Evolutionary conservation across 2,797 vertebrate genomes (phyloP), one percentile per base, ranked within the genome.

Genomic region (Lophura swinhoii): DNA sequence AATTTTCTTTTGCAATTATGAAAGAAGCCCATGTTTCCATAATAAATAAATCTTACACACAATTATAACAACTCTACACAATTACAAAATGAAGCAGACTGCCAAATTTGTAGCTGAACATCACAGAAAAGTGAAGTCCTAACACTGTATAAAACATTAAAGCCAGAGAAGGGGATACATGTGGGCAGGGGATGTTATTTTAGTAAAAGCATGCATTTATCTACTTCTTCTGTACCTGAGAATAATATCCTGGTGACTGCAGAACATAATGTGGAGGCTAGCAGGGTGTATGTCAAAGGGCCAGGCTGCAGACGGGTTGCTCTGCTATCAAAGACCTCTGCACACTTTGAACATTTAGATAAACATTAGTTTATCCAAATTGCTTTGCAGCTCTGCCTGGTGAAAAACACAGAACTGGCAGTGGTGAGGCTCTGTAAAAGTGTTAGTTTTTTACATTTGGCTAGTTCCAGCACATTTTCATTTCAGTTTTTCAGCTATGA

Each of bases 341-440:
- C n/a, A 90, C 26, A 39, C 78, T 93, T 94, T 84, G 88, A 96
- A 94, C 62, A 84, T 88, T 88, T 91, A 86, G 53, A 75, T 84
- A 81, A 95, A 92, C 56, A 78, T 48, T 56, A 66, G 41, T 71
- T 93, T 87, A 48, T 83, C 46, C 69, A 77, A 87, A 76, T 46
- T 83, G 33, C 23, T 80, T 77, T 66, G 41, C 4, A 20, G 23
- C 29, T 74, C 73, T 85, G 69, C 9, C 41, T 21, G 68, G 37
- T 0, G 3, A 51, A 80, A 92, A 72, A 4, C 22, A 53, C 48
- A 84, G 69, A 7, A 10, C 51, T 72, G n/a, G 44, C 60, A 29
- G 16, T 10, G 18, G 13, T 0, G 0, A 56, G 35, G 55, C 49
- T 84, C 74, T 55, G 11, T 56, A 41, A 55, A 94, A n/a, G 10